A percentile compares a stretch with the other conserved stretches of the same genome.
phyloP scores from a whole-genome alignment of 2,113 vertebrate species.

The Sus scrofa region DNA sequence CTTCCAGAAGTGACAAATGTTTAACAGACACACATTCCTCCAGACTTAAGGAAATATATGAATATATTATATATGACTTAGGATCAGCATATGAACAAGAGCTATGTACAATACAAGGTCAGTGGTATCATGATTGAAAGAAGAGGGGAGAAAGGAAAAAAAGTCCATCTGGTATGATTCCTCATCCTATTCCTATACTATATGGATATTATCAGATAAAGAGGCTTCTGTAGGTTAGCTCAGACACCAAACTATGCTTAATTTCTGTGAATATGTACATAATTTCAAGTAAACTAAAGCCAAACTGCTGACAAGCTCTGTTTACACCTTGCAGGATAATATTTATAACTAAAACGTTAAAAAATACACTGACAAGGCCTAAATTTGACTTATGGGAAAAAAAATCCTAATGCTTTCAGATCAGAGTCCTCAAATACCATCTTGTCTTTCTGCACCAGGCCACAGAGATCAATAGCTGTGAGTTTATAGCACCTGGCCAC shows the following conservation, averaged over 20 bases:
- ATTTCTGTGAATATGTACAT: neutral
- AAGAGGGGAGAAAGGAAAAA: neutral
- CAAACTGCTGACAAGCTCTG: neutral
- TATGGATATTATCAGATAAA: neutral
- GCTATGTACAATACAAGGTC: neutral
- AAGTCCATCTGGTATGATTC: neutral
- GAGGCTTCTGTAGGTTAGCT: neutral
- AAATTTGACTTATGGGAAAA: neutral
- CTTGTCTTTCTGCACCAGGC: neutral
- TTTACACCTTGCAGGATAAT: neutral
- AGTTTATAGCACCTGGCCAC: neutral
- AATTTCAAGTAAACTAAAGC: constrained; percentile 33
- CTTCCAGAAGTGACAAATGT: neutral
- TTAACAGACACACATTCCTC: constrained; percentile 21
- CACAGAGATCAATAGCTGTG: neutral
- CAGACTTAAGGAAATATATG: constrained; percentile 15
- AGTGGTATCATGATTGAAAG: neutral
- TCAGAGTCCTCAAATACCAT: neutral
- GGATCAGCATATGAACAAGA: neutral
- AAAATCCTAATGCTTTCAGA: neutral
- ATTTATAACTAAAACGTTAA: neutral
- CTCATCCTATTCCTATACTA: neutral
- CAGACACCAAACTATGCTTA: neutral
- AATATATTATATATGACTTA: neutral
- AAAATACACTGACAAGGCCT: neutral